Percentiles rank a stretch among this genome's conserved stretches.
Evolutionary conservation across 2,797 vertebrate species (phyloP).

Genomic region (Lutjanus argentimaculatus): DNA sequence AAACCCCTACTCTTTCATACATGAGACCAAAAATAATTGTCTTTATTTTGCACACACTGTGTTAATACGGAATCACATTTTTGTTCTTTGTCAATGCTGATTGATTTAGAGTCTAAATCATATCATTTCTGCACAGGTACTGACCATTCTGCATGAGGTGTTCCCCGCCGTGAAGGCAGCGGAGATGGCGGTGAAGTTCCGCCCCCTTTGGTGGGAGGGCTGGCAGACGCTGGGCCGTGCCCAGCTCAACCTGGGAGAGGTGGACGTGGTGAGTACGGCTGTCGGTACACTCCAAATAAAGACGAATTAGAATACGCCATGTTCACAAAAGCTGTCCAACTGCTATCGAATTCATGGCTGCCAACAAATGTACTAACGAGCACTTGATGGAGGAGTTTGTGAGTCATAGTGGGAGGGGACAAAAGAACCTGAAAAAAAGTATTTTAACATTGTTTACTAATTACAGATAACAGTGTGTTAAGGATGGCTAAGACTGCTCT

Average conservation of each 20-base stretch:
- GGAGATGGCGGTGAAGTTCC: slow-evolving; percentile 93
- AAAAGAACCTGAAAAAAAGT: not conserved
- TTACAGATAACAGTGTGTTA: not conserved
- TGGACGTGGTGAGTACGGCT: slow-evolving; percentile 90
- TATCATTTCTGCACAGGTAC: slow-evolving; percentile 82
- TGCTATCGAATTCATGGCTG: not conserved
- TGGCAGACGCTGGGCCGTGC: slow-evolving; percentile 96
- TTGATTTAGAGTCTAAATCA: not conserved
- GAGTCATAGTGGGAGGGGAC: not conserved
- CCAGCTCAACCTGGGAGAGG: slow-evolving; percentile 95
- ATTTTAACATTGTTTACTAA: not conserved
- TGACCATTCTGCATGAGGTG: slow-evolving; percentile 93
- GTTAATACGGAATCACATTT: not conserved
- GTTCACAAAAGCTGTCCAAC: not conserved
- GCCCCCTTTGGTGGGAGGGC: slow-evolving; percentile 93
- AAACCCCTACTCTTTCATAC: no score
- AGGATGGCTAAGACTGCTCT: no score
- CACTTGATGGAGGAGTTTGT: not conserved
- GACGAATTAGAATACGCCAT: not conserved
- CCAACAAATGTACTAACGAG: not conserved
- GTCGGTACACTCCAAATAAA: not conserved
- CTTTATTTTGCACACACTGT: no score
- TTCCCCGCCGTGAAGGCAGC: slow-evolving; percentile 95
- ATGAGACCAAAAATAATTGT: no score
- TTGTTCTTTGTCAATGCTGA: not conserved